Evolutionary conservation across 2,888 invertebrate genomes (phyloP), one percentile per base, ranked within the genome.

Genomic region (Ochropleura leucogaster): DNA sequence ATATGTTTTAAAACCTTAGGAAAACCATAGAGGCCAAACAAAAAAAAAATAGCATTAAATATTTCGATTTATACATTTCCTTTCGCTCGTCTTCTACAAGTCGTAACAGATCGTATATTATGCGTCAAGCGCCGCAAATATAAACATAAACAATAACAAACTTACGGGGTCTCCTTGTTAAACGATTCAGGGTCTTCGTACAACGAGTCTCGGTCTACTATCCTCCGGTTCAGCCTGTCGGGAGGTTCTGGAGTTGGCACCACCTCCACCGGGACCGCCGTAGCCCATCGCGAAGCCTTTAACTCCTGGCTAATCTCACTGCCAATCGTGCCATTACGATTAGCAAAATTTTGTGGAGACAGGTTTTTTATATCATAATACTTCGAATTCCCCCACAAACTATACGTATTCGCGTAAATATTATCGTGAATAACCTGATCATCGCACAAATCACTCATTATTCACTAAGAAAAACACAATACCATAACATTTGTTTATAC

Each of bases 301-400:
- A 75, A 80, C 67, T 88, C 88, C 49, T 63, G 83, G n/a, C 65
- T 71, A 51, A 76, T 81, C 72, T 76, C 86, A 69, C 73, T 80
- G 4, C 82, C 85, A 74, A 83, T 86, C 0, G 80, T 71, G 2
- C 78, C 75, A 79, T 82, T 79, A 20, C 81, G 80, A 72, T 76
- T 86, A 10, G 83, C 79, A 46, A 85, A 80, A 65, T 87, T 86
- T 74, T 85, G 83, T 3, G 88, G 88, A 30, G 87, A 88, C 16
- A 91, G 73, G 70, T 91, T 90, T 63, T 90, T 90, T 53, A 88
- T 90, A 71, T 91, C 89, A 73, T 90, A 90, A 77, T 86, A 90
- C 57, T 85, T 80, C 40, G 90, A 90, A 68, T 88, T 89, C 16
- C 88, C 87, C 89, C 91, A 91, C 67, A 91, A 83, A 73, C 87